Base-by-base conservation (phyloP, 2,888 invertebrate genomes). In the Lasioglossum zephyrum region DNA sequence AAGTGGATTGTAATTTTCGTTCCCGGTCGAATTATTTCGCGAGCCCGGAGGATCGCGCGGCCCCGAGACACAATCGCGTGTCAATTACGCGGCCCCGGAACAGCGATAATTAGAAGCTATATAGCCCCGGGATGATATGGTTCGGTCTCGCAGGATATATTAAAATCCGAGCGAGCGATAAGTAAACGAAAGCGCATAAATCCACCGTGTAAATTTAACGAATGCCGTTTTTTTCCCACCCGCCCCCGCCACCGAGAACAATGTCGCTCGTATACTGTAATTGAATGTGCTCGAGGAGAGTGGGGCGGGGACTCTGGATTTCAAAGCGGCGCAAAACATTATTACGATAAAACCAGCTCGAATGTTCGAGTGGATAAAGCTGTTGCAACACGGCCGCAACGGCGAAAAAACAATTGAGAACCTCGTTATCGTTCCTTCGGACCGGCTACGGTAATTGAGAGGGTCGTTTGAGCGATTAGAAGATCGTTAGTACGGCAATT, bases 51-150 rank as follows among this genome's bases (percentile, higher is more conserved):
- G 31, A 6, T 13, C 36, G 22, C 36, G 22, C 47, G 2, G 16
- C 18, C 18, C 66, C 41, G 49, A n/a, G 57, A 39, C 60, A 77
- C 82, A 72, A 75, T 83, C 53, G 66, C 26, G 53, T 39, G 81
- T 84, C 84, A 77, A 77, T 81, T 84, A 78, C 63, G 60, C 44
- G 63, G 5, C 41, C 41, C 41, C 60, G 60, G 74, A 77, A 77
- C 31, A 39, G 74, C 74, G 75, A 63, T 84, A 78, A 84, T 82
- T 78, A 78, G 82, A 84, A 82, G 41, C 74, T 69, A 74, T 81
- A 77, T 70, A 53, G 66, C 49, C 41, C 49, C 41, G 41, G 44
- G 73, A 53, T 53, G 49, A 53, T 53, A 57, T 49, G 72, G 57
- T 9, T 11, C 18, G 63, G 41, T 26, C n/a, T 31, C 8, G 36